phyloP scores from a whole-genome alignment of 2,797 vertebrate genomes.

The Hafferia zeledoni region DNA sequence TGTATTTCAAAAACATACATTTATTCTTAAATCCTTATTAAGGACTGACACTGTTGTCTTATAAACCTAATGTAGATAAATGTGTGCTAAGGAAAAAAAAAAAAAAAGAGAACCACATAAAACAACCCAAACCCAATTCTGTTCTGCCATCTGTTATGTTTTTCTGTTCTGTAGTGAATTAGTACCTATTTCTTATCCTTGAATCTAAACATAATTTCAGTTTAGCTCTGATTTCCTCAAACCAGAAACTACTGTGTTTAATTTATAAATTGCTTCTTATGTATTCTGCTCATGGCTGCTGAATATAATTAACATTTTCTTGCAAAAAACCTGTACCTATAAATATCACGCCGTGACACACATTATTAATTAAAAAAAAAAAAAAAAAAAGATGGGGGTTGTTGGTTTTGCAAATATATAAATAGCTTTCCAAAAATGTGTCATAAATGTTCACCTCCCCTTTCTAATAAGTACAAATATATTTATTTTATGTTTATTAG shows the following conservation, averaged over 20 bases:
- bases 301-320: slow-evolving; percentile 56
- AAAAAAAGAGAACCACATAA: not conserved
- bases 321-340: not conserved
- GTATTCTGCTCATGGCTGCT: not conserved
- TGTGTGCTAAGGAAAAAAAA: not conserved
- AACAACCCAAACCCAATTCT: not conserved
- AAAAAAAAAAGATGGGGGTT: not conserved
- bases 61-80: slow-evolving; percentile 16
- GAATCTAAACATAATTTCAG: slow-evolving; percentile 24
- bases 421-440: not conserved
- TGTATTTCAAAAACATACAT: not conserved
- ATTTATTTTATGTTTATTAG: not conserved
- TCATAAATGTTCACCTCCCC: not conserved
- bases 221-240: slow-evolving; percentile 24
- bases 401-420: not conserved
- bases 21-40: not conserved
- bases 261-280: slow-evolving; percentile 48
- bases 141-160: slow-evolving; percentile 25
- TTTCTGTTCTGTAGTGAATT: slow-evolving; percentile 5
- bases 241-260: slow-evolving; percentile 1
- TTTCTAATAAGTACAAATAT: not conserved
- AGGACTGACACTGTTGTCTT: not conserved
- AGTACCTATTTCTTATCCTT: not conserved
- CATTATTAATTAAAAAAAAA: not conserved
- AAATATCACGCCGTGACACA: not conserved